phyloP scores from a whole-genome alignment of 1,140 invertebrate species.

The Penaeus chinensis region DNA sequence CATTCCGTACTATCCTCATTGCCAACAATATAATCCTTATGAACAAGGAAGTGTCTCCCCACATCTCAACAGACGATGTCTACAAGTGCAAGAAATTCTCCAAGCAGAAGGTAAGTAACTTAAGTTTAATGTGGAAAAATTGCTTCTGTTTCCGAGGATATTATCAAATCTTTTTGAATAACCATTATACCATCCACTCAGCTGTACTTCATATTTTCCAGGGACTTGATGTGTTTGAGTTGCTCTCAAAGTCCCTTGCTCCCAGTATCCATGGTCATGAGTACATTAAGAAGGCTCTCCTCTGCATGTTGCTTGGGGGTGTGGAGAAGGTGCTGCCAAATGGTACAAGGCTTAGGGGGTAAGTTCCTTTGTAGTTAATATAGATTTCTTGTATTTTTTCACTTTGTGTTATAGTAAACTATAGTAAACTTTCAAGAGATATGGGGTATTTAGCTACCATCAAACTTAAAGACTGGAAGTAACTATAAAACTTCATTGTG shows the following conservation, averaged over 20 bases:
- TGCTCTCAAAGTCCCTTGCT: slow-evolving; percentile 91
- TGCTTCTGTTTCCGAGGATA: too few relatives aligned
- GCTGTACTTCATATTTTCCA: slow-evolving; percentile 65
- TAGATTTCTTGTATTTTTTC: too few relatives aligned
- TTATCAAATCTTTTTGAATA: too few relatives aligned
- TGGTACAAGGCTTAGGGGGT: slow-evolving; percentile 95
- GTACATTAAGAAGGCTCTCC: slow-evolving; percentile 95
- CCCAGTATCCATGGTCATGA: slow-evolving; percentile 98
- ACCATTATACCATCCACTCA: too few relatives aligned
- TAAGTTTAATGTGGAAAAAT: too few relatives aligned
- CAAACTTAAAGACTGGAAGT: too few relatives aligned
- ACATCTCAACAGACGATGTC: slow-evolving; percentile 88
- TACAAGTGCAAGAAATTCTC: slow-evolving; percentile 90
- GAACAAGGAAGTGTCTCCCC: slow-evolving; percentile 83
- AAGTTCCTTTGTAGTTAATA: slow-evolving; percentile 60
- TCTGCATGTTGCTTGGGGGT: slow-evolving; percentile 95
- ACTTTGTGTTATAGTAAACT: too few relatives aligned
- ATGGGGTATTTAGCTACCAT: too few relatives aligned
- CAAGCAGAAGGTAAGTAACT: slow-evolving; percentile 70
- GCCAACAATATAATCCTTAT: slow-evolving; percentile 92
- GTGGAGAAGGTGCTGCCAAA: slow-evolving; percentile 96
- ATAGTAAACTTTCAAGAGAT: too few relatives aligned
- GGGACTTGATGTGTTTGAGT: slow-evolving; percentile 86
- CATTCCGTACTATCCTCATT: slow-evolving; percentile 94
- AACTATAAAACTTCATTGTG: too few relatives aligned